Evolutionary conservation across 1,140 invertebrate species (phyloP), one percentile per base, ranked within the genome.

Genomic region (Uloborus diversus): DNA sequence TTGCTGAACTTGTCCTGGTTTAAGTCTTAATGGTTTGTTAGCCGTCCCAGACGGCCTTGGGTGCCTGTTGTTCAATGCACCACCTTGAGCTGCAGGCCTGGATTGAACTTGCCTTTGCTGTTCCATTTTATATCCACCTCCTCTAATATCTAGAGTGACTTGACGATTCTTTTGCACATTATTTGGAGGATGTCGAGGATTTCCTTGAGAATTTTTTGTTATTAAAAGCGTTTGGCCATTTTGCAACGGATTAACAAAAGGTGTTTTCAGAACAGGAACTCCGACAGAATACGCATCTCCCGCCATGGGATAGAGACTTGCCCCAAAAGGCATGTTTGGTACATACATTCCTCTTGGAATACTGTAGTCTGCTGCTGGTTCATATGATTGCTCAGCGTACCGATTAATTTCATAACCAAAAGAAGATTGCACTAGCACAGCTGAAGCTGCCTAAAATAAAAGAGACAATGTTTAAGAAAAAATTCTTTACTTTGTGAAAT

Each of bases 61-160:
- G n/a, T n/a, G n/a, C n/a, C 56, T 69, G 23, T 9, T 20, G 5
- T 51, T 17, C 20, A 57, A 56, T 49, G 9, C n/a, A n/a, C 35
- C 28, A 2, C 14, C 33, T n/a, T 9, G 7, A 32, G 47, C 49
- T 49, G 37, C 25, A 27, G 13, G 20, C 3, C 20, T 53, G 14
- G 37, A 28, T 13, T 35, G 14, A 17, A 33, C 56, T 20, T 66
- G 49, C 4, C 37, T 51, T 5, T 35, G 32, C 1, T 37, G 61
- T 32, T 79, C 76, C 14, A 79, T 2, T 69, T 61, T 68, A 28
- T 79, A 79, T 28, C 76, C 76, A 1, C 76, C 76, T 49, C 76
- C 76, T 47, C 64, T 79, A 1, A 79, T 69, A 14, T 79, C 76
- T 13, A 79, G 28, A 1, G 76, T 79, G 14, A 79, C 76, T 17